phyloP scores from a whole-genome alignment of 2,888 invertebrate species.

The Macrophya annulata region DNA sequence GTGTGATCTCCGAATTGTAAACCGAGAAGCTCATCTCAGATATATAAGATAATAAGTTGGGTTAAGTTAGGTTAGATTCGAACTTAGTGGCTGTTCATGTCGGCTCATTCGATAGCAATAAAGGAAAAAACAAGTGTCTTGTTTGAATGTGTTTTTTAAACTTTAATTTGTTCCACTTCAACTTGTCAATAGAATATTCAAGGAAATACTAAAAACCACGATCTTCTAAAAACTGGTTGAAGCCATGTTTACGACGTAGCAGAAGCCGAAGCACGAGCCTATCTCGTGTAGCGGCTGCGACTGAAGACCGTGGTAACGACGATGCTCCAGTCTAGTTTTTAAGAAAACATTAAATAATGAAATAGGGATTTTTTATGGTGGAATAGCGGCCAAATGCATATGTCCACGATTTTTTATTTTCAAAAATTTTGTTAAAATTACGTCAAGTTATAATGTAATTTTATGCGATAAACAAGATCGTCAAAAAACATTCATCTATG shows the following conservation, averaged over 20 bases:
- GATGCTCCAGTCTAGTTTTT: too few species aligned
- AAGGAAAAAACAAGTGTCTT: neutral
- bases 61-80: neutral
- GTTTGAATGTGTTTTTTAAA: neutral
- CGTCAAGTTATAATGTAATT: too few species aligned
- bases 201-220: neutral
- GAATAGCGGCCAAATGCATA: too few species aligned
- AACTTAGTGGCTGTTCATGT: neutral
- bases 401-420: too few species aligned
- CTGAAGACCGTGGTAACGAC: too few species aligned
- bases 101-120: neutral
- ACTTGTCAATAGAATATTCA: neutral
- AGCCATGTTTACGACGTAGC: neutral
- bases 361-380: too few species aligned
- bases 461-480: too few species aligned
- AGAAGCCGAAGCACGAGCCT: too few species aligned
- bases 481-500: too few species aligned
- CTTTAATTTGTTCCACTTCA: neutral
- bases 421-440: too few species aligned
- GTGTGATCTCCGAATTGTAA: constrained; percentile 66
- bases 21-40: constrained; percentile 73
- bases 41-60: constrained; percentile 1
- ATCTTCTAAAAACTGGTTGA: neutral
- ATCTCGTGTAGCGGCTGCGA: too few species aligned
- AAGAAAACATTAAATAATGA: too few species aligned